phyloP scores from a whole-genome alignment of 2,797 vertebrate genomes.

The Chaunax sp. region DNA sequence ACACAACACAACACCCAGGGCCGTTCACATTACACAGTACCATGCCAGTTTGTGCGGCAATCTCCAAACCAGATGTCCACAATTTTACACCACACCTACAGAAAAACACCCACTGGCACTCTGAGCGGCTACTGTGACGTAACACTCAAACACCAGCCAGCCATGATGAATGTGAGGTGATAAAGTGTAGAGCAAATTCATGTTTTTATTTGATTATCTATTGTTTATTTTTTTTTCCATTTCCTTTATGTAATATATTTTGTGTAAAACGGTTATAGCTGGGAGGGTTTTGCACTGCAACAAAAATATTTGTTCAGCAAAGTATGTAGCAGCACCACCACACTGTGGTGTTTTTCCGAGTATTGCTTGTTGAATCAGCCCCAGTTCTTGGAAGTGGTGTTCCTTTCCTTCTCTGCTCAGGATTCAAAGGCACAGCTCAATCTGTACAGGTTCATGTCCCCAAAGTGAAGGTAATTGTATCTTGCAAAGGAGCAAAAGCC shows the following conservation, averaged over 20 bases:
- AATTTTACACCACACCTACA: constrained; percentile 32
- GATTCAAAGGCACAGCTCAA: no score
- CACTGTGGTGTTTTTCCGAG: no score
- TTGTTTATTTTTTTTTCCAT: not conserved
- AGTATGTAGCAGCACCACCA: not conserved
- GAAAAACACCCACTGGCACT: constrained; percentile 34
- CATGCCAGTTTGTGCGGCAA: constrained; percentile 36
- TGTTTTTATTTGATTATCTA: constrained; percentile 14
- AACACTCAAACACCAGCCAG: constrained; percentile 27
- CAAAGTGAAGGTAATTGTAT: constrained; percentile 1
- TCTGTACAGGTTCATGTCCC: no score
- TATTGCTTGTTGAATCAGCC: constrained; percentile 1
- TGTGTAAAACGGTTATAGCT: constrained; percentile 3
- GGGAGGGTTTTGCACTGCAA: not conserved
- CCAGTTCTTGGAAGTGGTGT: constrained; percentile 25
- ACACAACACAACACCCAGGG: constrained; percentile 15
- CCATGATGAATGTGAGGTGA: constrained; percentile 14
- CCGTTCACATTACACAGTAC: constrained; percentile 28
- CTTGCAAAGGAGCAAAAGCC: not conserved
- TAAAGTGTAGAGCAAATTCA: constrained; percentile 26
- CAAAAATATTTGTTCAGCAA: not conserved
- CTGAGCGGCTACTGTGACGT: constrained; percentile 38
- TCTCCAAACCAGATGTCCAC: constrained; percentile 62
- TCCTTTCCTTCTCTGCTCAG: not conserved
- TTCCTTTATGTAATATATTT: not conserved